phyloP scores from a whole-genome alignment of 2,797 vertebrate species.

The Rhabdophis nuchalis region DNA sequence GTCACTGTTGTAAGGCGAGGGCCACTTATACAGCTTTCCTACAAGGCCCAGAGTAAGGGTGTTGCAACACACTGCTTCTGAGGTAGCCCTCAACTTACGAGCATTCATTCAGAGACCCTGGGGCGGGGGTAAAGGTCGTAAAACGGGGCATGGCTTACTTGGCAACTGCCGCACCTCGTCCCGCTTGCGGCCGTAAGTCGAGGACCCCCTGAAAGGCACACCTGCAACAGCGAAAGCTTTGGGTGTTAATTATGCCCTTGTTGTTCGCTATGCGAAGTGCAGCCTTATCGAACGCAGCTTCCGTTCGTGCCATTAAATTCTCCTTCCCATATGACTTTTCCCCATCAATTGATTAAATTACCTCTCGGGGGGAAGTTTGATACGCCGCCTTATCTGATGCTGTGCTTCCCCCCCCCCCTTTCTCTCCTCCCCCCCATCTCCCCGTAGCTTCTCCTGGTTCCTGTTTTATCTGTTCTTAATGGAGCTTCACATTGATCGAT shows the following conservation, averaged over 20 bases:
- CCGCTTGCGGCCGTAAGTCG: accelerated
- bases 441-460: neutral
- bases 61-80: neutral
- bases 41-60: no score
- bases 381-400: neutral
- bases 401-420: neutral
- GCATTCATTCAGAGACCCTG: neutral
- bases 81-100: no score
- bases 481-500: neutral
- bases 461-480: neutral
- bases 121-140: neutral
- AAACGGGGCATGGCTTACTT: neutral
- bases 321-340: neutral
- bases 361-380: neutral
- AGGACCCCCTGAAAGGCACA: neutral
- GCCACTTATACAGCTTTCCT: no score
- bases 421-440: neutral
- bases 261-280: neutral
- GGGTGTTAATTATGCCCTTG: neutral
- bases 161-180: neutral
- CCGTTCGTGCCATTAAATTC: neutral
- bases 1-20: no score
- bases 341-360: slow-evolving; percentile 22
- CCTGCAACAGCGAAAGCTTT: neutral
- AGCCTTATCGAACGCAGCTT: neutral